Conservation (phyloP, 2,888 invertebrate genomes). For the Dysmachus trigonus region DNA sequence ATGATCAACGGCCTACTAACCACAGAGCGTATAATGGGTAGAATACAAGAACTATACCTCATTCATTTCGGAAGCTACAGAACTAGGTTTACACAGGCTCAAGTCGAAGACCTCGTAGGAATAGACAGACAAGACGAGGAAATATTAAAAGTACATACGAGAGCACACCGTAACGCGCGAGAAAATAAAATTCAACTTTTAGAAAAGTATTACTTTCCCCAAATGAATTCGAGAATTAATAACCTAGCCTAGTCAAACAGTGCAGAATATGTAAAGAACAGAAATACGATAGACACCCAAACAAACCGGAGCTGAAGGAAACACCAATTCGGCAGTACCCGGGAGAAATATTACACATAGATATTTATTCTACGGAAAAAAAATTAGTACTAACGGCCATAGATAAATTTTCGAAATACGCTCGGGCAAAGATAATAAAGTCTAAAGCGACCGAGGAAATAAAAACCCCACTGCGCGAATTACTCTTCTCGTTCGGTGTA, state of each 20-base stretch:
- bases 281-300: background rate
- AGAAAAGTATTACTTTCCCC: slow-evolving; percentile 43
- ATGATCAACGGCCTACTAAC: no score
- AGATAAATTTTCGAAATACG: background rate
- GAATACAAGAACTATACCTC: background rate
- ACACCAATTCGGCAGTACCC: background rate
- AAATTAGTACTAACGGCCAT: background rate
- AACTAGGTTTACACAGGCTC: background rate
- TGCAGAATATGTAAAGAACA: slow-evolving; percentile 25
- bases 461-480: background rate
- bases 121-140: background rate
- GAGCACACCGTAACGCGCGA: no score
- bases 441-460: background rate
- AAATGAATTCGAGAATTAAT: slow-evolving; percentile 35
- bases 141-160: slow-evolving; percentile 28
- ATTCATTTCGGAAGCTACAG: background rate
- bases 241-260: background rate
- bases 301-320: background rate
- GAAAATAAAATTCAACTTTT: no score
- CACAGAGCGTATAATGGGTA: no score
- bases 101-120: background rate
- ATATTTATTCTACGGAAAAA: background rate
- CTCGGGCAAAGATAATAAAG: background rate
- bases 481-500: background rate
- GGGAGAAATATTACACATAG: background rate